Conservation (phyloP, 2,797 vertebrate species). For the Xenopus petersii region DNA sequence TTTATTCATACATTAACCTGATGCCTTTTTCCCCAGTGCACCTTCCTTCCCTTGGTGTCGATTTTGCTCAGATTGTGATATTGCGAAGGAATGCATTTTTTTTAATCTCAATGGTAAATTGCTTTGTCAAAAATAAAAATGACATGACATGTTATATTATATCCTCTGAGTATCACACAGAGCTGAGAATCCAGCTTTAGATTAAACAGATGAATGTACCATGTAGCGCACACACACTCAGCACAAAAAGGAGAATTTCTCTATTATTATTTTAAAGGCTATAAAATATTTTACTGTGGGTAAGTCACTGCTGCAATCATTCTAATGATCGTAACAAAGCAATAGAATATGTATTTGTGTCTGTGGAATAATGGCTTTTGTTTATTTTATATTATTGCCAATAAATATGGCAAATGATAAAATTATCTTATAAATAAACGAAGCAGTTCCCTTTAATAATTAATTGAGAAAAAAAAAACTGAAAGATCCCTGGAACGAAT, state of each 20-base stretch:
- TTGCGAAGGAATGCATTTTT: conserved; percentile 4
- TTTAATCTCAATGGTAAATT: conserved; percentile 18
- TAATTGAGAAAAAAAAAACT: too few relatives aligned
- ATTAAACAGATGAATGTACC: conserved; percentile 3
- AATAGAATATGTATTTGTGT: too few relatives aligned
- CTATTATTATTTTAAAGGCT: too few relatives aligned
- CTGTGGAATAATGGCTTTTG: too few relatives aligned
- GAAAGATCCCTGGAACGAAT: too few relatives aligned
- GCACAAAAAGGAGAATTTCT: not conserved
- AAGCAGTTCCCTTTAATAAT: too few relatives aligned
- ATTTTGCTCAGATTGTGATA: conserved; percentile 6
- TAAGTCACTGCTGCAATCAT: too few relatives aligned
- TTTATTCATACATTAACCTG: conserved; percentile 31
- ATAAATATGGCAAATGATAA: too few relatives aligned
- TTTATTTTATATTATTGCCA: too few relatives aligned
- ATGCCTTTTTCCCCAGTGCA: not conserved
- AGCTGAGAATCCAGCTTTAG: not conserved
- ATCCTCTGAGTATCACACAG: not conserved
- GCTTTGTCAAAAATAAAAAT: conserved; percentile 22
- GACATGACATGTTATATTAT: conserved; percentile 6
- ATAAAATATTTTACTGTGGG: too few relatives aligned
- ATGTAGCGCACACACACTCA: not conserved
- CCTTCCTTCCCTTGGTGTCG: not conserved
- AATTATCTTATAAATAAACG: too few relatives aligned
- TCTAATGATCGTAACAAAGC: too few relatives aligned